Base-by-base conservation (phyloP, 2,113 vertebrate species). In the Calyptommatus sinebrachiatus region DNA sequence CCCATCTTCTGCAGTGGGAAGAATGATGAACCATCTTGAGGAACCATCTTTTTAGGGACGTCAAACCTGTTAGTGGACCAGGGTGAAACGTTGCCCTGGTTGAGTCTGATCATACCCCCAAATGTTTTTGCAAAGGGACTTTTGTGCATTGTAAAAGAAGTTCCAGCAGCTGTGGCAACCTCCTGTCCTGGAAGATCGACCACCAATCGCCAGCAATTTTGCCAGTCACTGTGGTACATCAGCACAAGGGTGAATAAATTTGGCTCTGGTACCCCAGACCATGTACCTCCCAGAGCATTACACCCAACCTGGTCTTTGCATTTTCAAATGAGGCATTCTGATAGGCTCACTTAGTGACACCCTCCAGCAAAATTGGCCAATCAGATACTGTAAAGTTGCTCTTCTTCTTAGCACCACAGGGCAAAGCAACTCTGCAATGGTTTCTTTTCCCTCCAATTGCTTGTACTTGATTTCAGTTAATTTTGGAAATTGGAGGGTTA, bases 341-440 rank as follows among this genome's bases (percentile, higher is more conserved):
- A 12, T 57, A 18, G 16, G 4, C 14, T 16, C 53, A 16, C 53
- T 57, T 4, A 57, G 18, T 57, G 53, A 18, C 14, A 16, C 53
- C 53, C 4, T 57, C 53, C 53, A 14, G 14, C 14, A 12, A 9
- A 16, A 57, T 66, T 65, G n/a, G 10, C 0, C 0, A 1, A 0
- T 6, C 48, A 1, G 71, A 76, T 77, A 6, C 41, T 3, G 74
- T 10, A 1, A 57, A 14, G 53, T 0, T 20, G 71, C 1, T 45
- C 0, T 0, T 53, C 68, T 0, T 22, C 3, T n/a, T 61, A 0
- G 1, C 48, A 10, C 14, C 7, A 3, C 71, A 14, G 21, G 22
- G 69, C 11, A 84, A 73, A 74, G 41, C 28, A 69, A 29, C 28
- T 62, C 71, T 46, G 46, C 21, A 65, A 76, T 79, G 85, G 75